Percentiles rank a stretch among this genome's conserved stretches.
phyloP scores from a whole-genome alignment of 2,113 vertebrate genomes.

The Melanerpes aurifrons region DNA sequence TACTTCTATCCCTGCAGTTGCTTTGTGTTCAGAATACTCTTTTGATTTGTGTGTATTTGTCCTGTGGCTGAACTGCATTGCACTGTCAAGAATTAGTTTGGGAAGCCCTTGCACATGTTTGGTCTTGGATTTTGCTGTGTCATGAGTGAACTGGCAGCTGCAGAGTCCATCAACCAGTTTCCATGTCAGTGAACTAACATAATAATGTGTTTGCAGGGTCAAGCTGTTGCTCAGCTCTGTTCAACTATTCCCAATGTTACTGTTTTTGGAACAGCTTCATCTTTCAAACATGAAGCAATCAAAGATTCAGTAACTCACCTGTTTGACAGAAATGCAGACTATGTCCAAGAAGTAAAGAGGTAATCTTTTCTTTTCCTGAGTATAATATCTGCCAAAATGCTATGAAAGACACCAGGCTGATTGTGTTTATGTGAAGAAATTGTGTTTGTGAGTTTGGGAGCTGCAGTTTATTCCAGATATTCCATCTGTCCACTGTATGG shows the following conservation, averaged over 20 bases:
- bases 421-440: background rate
- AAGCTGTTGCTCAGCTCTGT: conserved; percentile 96
- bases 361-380: conserved; percentile 69
- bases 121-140: conserved; percentile 15
- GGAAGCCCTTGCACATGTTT: background rate
- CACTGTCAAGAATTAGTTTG: background rate
- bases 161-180: background rate
- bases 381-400: background rate
- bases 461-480: background rate
- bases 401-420: background rate
- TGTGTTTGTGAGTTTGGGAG: background rate
- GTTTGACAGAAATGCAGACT: conserved; percentile 94
- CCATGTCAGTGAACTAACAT: conserved; percentile 18
- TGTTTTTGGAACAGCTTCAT: conserved; percentile 94
- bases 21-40: background rate
- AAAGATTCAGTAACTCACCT: conserved; percentile 93
- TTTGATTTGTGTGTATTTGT: background rate
- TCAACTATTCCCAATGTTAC: conserved; percentile 91
- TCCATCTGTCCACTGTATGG: background rate
- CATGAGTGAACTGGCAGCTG: background rate
- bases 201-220: conserved; percentile 83
- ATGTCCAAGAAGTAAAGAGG: conserved; percentile 97
- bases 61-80: background rate
- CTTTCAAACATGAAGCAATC: conserved; percentile 96
- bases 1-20: background rate